Base-by-base conservation (phyloP, 2,888 invertebrate species). In the Pyrochroa serraticornis region DNA sequence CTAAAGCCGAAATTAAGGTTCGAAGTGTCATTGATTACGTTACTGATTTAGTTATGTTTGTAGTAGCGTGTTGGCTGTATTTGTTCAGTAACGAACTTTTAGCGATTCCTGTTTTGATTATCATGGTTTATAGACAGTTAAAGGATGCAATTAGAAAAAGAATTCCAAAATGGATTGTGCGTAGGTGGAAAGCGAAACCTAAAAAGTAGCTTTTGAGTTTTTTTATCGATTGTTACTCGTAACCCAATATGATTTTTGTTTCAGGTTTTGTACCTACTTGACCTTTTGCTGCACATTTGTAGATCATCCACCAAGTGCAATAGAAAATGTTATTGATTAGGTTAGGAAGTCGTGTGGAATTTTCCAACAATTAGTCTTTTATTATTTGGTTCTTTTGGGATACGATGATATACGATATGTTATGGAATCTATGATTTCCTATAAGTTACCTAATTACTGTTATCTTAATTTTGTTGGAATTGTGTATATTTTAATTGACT, bases 41-140 rank as follows among this genome's bases (percentile, higher is more conserved):
- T 14, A 90, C 90, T 0, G 92, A 93, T 75, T 75, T 91, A 56
- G 87, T 89, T 37, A 83, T 93, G 70, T 84, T 93, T 58, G 65
- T 87, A 34, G 85, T 92, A 8, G 92, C 93, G 14, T 87, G 89
- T 75, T 93, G 92, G 86, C 83, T 92, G 33, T 93, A 92, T 78
- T 79, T 92, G 52, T 92, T 92, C 72, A 89, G 89, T 71, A 90
- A 90, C 72, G 91, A 91, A 73, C 82, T 89, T 63, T 82, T 91
- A 43, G 91, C 91, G n/a, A 83, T 93, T 66, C 93, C 93, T 32
- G 86, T 92, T 67, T 82, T 93, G 58, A 82, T 87, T 36, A 81
- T 93, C 1, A 85, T 92, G 77, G 86, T 91, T 43, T 93, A 91
- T 76, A 84, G 92, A 55, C 90, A 91, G 74, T 75, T 92, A 61